These are phyloP conservation scores for Antechinus stuartii DNA, from an alignment of 2,113 vertebrate genomes.

Conservation along the genomic window DNA sequence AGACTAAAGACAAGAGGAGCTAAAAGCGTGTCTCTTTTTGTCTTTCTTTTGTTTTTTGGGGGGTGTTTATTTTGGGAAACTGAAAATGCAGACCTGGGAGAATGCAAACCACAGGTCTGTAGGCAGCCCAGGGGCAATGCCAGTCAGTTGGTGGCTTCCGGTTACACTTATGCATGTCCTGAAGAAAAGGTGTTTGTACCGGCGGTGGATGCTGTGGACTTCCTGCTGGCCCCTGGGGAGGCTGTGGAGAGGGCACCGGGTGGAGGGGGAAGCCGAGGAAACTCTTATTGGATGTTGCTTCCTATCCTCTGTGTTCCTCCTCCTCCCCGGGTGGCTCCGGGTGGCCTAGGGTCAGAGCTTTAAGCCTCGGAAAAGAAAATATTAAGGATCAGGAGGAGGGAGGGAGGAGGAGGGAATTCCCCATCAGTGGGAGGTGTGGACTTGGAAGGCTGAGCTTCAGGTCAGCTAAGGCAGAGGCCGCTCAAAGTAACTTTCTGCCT, in stretches of 20 bases:
- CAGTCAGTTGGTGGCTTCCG: constrained; percentile 48
- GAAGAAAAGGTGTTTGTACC: constrained; percentile 12
- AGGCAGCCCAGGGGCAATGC: constrained; percentile 43
- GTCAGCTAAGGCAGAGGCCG: not conserved
- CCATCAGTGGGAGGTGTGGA: not conserved
- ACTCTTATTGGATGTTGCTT: not conserved
- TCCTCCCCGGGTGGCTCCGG: not conserved
- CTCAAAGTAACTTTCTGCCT: not conserved
- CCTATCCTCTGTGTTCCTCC: not conserved
- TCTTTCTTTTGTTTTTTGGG: constrained; percentile 54
- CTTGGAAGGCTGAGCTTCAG: not conserved
- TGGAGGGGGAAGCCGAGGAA: not conserved
- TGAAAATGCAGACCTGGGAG: constrained; percentile 74
- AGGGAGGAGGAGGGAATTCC: not conserved
- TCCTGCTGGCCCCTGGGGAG: not conserved
- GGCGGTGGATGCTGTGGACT: constrained; percentile 15
- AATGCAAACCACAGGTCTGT: constrained; percentile 65
- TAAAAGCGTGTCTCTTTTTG: constrained; percentile 42
- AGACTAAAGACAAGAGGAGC: constrained; percentile 37
- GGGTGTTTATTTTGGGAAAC: constrained; percentile 75
- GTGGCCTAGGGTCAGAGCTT: not conserved
- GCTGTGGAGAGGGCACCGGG: not conserved
- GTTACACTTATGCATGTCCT: constrained; percentile 24
- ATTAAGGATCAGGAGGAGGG: not conserved
- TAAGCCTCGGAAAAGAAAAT: not conserved